A percentile compares a stretch with the other conserved stretches of the same genome.
Conservation (phyloP, 2,888 invertebrate genomes). For the Calameuta idolon region DNA sequence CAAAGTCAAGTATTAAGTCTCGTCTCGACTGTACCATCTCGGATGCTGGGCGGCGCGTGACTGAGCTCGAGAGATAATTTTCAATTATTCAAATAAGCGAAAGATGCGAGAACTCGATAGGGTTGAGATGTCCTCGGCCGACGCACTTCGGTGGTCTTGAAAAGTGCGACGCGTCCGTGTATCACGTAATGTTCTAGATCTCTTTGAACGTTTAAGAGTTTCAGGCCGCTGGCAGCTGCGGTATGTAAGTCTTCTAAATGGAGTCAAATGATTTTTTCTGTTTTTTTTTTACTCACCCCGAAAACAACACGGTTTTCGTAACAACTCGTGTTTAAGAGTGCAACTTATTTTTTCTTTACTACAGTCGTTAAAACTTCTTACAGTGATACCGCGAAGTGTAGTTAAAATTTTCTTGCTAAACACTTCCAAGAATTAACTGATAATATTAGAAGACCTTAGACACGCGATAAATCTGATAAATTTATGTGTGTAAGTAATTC, state of each 20-base stretch:
- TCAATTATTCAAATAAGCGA: constrained; percentile 48
- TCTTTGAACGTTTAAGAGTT: not conserved
- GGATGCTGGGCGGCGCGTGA: not conserved
- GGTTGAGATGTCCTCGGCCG: not conserved
- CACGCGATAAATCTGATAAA: not conserved
- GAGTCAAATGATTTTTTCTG: not conserved
- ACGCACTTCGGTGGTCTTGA: constrained; percentile 1
- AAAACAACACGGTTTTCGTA: not conserved
- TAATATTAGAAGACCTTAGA: not conserved
- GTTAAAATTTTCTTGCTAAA: not conserved
- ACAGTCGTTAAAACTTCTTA: not conserved
- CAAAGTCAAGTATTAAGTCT: not conserved
- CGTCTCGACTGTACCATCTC: not conserved
- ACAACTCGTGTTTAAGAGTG: not conserved
- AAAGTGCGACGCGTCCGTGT: not conserved
- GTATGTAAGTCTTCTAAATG: not conserved
- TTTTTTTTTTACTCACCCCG: not conserved
- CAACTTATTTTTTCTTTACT: not conserved
- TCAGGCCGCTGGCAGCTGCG: not conserved
- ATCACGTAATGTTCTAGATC: constrained; percentile 5
- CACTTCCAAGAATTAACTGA: not conserved
- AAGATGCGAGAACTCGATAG: constrained; percentile 25
- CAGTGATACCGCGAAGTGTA: not conserved
- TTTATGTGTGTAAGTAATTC: not conserved
- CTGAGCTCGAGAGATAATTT: not conserved